Base-by-base conservation (phyloP, 92 coral and sea anemone genomes). In the Porites cylindrica region DNA sequence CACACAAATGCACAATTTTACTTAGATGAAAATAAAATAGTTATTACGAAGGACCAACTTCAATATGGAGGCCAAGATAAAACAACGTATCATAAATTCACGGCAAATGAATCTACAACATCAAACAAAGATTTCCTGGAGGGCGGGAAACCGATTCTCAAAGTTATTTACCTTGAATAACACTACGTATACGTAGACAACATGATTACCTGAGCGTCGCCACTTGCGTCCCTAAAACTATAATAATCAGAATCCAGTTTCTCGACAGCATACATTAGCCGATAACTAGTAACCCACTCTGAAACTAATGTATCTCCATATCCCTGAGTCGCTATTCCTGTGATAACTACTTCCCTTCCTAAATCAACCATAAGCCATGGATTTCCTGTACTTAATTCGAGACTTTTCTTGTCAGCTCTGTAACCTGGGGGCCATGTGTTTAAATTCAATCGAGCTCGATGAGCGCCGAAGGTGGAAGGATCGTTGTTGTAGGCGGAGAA, bases 311-410 rank as follows among this genome's bases (percentile, higher is more conserved):
- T 69, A 23, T 88, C 89, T 16, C 98, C 98, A 77, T 85, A 92
- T n/a, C 98, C 98, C 66, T 95, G 98, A 1, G 98, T 95, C 16
- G 98, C 88, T 12, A 95, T 82, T 12, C 88, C 94, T 12, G 96
- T 93, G n/a, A 95, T 90, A 81, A 83, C 84, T 64, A 77, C 80
- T 69, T 80, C 68, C 29, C 73, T 26, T 12, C 82, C 93, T 10
- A 95, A 69, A 10, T 92, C 92, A 17, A 95, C 67, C 65, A 85
- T 93, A 66, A 95, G 75, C 98, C 98, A 95, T 8, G 93, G 93
- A 14, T 56, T 56, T 11, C 63, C 23, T 13, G 86, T 81, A 77
- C 86, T 89, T n/a, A 66, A 82, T 53, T 76, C 47, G 47, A 38
- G 85, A 62, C 58, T 79, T 26, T n/a, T 56, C 10, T 61, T 52